A percentile compares a stretch with the other conserved stretches of the same genome.
Conservation (phyloP, 2,888 invertebrate genomes). For the Volucella zonaria region DNA sequence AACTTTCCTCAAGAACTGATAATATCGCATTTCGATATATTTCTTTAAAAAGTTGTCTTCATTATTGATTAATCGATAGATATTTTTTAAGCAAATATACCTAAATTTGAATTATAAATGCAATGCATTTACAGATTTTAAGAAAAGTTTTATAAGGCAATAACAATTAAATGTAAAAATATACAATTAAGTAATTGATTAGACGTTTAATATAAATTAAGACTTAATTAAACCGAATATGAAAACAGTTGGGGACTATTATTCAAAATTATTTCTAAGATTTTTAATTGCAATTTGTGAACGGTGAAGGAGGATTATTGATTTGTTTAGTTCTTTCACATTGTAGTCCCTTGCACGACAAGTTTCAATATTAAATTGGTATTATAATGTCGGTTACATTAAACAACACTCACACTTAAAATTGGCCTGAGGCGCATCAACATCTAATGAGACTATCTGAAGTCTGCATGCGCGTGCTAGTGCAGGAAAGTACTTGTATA, state of each 20-base stretch:
- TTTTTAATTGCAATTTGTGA: background rate
- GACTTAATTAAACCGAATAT: background rate
- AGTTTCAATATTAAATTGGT: too few relatives aligned
- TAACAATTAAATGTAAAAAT: slow-evolving; percentile 53
- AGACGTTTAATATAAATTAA: slow-evolving; percentile 36
- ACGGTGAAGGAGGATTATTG: background rate
- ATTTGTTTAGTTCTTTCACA: too few relatives aligned
- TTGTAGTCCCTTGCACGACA: too few relatives aligned
- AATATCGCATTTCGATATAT: slow-evolving; percentile 49
- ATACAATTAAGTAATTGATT: slow-evolving; percentile 32
- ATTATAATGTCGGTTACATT: too few relatives aligned
- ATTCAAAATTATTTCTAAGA: too few relatives aligned
- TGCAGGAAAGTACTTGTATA: too few relatives aligned
- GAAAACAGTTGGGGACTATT: too few relatives aligned
- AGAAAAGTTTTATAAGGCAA: slow-evolving; percentile 64
- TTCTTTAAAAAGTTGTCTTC: slow-evolving; percentile 15
- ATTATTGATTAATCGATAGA: slow-evolving; percentile 19
- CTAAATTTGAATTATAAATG: slow-evolving; percentile 55
- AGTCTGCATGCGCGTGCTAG: too few relatives aligned
- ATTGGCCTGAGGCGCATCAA: too few relatives aligned
- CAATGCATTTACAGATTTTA: slow-evolving; percentile 62
- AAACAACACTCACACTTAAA: too few relatives aligned
- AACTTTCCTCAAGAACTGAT: slow-evolving; percentile 69
- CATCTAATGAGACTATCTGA: too few relatives aligned
- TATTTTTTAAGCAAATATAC: slow-evolving; percentile 26